A percentile compares a stretch with the other conserved stretches of the same genome.
phyloP scores from a whole-genome alignment of 1,140 invertebrate species.

The Chymomyza costata region DNA sequence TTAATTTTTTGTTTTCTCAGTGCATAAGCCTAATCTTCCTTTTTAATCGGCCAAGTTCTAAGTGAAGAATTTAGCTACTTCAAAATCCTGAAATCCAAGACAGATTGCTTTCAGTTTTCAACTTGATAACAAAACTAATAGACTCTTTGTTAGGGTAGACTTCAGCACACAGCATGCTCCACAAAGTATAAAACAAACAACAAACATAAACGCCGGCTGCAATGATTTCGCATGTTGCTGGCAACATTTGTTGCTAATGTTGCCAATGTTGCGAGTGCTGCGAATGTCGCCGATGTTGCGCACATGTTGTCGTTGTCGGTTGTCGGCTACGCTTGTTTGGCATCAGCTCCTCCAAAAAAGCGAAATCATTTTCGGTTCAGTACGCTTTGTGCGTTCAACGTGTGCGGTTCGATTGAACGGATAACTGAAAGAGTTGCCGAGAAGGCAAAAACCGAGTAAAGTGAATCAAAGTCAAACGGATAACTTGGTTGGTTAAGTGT shows the following conservation, averaged over 20 bases:
- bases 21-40: too few species aligned
- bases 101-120: too few species aligned
- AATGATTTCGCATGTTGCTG: conserved; percentile 32
- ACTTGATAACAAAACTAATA: too few species aligned
- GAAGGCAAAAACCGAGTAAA: conserved; percentile 3
- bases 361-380: conserved; percentile 56
- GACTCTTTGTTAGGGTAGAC: too few species aligned
- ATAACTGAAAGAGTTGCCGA: conserved; percentile 15
- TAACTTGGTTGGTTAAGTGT: conserved; percentile 22
- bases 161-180: too few species aligned
- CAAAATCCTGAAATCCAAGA: too few species aligned
- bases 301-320: not conserved
- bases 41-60: too few species aligned
- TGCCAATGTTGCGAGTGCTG: conserved; percentile 10
- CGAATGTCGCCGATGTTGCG: conserved; percentile 7
- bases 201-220: too few species aligned
- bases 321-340: not conserved
- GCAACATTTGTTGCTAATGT: conserved; percentile 28
- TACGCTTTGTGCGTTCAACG: conserved; percentile 73
- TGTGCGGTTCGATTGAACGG: conserved; percentile 55
- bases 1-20: too few species aligned
- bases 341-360: conserved; percentile 49
- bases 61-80: too few species aligned
- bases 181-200: too few species aligned
- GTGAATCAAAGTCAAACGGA: conserved; percentile 22